These are phyloP conservation scores for Pundamilia nyererei DNA, from an alignment of 2,113 vertebrate genomes.

Conservation along the genomic window DNA sequence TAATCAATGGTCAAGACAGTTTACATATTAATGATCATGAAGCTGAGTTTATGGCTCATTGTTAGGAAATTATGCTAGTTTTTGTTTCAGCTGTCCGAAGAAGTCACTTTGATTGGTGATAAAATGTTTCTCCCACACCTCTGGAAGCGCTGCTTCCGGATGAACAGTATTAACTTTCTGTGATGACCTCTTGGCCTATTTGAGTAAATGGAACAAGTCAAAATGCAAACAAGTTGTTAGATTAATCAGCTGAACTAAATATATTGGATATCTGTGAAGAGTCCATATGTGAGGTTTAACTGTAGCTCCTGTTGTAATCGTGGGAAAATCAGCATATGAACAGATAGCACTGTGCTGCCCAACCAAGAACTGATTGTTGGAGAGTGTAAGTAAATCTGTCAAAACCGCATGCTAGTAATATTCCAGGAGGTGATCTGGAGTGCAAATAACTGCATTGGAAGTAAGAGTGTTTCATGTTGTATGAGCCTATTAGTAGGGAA, in stretches of 20 bases:
- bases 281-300: background rate
- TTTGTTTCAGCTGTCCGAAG: background rate
- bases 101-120: background rate
- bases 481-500: background rate
- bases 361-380: background rate
- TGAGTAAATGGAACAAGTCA: background rate
- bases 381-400: background rate
- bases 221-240: background rate
- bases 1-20: background rate
- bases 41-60: background rate
- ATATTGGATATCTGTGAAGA: background rate
- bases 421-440: background rate
- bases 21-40: background rate
- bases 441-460: background rate
- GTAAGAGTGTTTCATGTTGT: background rate
- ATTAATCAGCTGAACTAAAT: background rate
- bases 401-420: background rate
- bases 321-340: slow-evolving; percentile 46
- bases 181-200: background rate
- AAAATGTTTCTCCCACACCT: background rate
- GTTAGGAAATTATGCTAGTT: background rate
- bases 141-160: background rate
- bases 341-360: background rate
- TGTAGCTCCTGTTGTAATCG: background rate
- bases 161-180: background rate